Evolutionary conservation across 2,113 vertebrate species (phyloP).

Genomic region (Alligator sinensis): DNA sequence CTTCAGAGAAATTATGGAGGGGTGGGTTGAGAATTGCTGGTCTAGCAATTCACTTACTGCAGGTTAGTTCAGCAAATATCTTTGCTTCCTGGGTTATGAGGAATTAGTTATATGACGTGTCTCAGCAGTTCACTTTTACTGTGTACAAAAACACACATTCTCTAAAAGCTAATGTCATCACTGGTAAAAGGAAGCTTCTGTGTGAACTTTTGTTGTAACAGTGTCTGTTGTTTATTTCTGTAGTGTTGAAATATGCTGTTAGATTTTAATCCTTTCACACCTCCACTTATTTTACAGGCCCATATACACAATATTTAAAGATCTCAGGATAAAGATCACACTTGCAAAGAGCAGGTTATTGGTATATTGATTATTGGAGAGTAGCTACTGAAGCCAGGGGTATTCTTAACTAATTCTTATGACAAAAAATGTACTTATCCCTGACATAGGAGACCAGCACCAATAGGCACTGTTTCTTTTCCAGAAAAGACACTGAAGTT

Average conservation of each 20-base stretch:
- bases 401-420: neutral
- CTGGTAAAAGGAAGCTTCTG: neutral
- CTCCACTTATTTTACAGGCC: fast-evolving
- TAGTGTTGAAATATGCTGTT: neutral
- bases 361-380: neutral
- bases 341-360: neutral
- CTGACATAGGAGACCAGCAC: neutral
- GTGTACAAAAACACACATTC: fast-evolving
- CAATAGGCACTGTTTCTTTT: neutral
- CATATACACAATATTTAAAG: fast-evolving
- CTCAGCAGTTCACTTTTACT: neutral
- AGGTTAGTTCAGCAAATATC: too few species aligned
- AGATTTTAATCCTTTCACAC: neutral
- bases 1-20: too few species aligned
- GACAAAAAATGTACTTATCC: neutral
- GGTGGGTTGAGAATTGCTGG: too few species aligned
- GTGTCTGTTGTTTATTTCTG: neutral
- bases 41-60: too few species aligned
- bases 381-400: neutral
- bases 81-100: neutral
- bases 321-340: fast-evolving
- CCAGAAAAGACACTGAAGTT: neutral
- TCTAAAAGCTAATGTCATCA: neutral
- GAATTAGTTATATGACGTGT: neutral
- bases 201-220: neutral